These are phyloP conservation scores for Gracilinanus agilis DNA, from an alignment of 2,113 vertebrate genomes.

Conservation along the genomic window DNA sequence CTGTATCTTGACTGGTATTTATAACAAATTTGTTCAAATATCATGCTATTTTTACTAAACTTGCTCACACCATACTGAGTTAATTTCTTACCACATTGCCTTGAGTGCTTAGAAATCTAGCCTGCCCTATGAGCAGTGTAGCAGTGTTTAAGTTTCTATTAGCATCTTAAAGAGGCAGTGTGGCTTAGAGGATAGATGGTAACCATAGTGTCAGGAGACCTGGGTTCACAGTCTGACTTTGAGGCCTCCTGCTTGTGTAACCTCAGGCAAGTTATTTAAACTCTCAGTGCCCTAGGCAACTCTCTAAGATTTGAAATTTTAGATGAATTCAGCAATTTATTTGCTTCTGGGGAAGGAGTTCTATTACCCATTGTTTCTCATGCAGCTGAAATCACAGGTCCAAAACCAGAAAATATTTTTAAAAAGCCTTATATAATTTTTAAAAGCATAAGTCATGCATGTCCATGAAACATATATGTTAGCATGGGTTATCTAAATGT, in stretches of 20 bases:
- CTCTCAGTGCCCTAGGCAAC: background rate
- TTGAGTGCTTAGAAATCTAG: background rate
- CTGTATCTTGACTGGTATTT: conserved; percentile 2
- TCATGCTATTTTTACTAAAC: background rate
- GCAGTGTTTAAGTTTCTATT: background rate
- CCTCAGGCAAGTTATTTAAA: background rate
- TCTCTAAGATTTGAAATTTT: background rate
- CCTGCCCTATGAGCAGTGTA: background rate
- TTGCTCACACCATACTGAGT: background rate
- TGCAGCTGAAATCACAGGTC: background rate
- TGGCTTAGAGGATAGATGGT: background rate
- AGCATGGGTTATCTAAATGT: background rate
- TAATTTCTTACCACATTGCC: background rate
- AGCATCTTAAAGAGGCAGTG: background rate
- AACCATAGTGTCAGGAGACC: background rate
- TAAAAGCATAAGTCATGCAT: background rate
- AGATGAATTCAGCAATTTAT: background rate
- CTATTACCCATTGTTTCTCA: background rate
- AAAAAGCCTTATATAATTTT: background rate
- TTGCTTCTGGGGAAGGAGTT: background rate
- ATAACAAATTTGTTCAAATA: background rate
- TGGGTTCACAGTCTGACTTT: background rate
- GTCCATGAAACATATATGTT: background rate
- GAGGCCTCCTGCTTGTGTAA: background rate
- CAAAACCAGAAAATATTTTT: background rate